phyloP scores from a whole-genome alignment of 2,113 vertebrate genomes.

The Pachypanchax playfairii region DNA sequence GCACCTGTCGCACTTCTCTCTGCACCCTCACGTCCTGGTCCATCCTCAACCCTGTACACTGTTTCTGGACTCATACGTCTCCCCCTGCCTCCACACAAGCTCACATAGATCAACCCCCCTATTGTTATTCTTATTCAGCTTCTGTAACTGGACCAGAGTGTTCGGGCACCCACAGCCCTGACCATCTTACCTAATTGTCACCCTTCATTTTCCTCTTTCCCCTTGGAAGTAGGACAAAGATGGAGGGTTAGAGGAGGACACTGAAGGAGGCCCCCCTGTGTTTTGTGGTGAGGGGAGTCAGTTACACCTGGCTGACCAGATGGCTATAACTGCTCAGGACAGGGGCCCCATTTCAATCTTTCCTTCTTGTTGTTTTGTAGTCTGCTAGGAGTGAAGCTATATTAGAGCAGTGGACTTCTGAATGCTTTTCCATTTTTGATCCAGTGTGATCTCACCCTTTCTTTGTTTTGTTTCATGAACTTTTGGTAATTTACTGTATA shows the following conservation, averaged over 20 bases:
- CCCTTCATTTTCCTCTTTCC: conserved; percentile 20
- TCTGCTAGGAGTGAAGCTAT: conserved; percentile 79
- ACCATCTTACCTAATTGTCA: conserved; percentile 35
- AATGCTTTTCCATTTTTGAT: conserved; percentile 73
- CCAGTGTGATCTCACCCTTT: conserved; percentile 60
- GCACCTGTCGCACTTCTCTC: conserved; percentile 29
- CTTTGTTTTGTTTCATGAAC: conserved; percentile 62
- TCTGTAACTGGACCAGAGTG: conserved; percentile 50
- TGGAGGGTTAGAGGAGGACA: conserved; percentile 68
- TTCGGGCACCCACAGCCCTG: conserved; percentile 40
- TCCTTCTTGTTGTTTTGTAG: conserved; percentile 55
- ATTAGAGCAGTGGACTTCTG: conserved; percentile 77
- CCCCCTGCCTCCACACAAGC: conserved; percentile 19
- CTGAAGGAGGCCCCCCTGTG: conserved; percentile 54
- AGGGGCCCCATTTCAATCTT: conserved; percentile 53
- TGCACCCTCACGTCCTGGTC: conserved; percentile 48
- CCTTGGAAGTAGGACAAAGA: conserved; percentile 64
- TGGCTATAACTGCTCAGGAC: conserved; percentile 71
- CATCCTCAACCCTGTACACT: conserved; percentile 44
- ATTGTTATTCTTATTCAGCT: conserved; percentile 32
- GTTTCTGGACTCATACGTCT: conserved; percentile 54
- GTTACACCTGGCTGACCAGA: no score
- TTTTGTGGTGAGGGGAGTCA: conserved; percentile 50
- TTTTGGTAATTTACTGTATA: conserved; percentile 63
- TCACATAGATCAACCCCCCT: conserved; percentile 35